These are phyloP conservation scores for Macrobrachium nipponense DNA, from an alignment of 1,140 invertebrate genomes.

Conservation along the genomic window DNA sequence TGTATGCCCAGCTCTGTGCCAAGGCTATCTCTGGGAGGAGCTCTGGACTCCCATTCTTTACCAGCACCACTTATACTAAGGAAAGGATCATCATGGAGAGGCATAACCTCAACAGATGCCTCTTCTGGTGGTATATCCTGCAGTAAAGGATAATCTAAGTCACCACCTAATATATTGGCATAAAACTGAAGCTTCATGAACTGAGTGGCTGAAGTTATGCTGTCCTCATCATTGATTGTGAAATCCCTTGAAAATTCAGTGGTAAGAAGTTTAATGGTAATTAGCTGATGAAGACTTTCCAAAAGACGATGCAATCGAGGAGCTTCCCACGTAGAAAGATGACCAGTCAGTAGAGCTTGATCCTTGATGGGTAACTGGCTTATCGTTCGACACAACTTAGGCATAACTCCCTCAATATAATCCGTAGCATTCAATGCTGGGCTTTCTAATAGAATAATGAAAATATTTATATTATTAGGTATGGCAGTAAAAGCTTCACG, in stretches of 20 bases:
- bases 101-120: constrained; percentile 30
- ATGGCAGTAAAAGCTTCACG: constrained; percentile 68
- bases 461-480: constrained; percentile 77
- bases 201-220: constrained; percentile 66
- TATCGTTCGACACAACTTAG: constrained; percentile 83
- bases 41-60: constrained; percentile 64
- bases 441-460: constrained; percentile 90
- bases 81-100: constrained; percentile 61
- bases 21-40: constrained; percentile 68
- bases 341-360: constrained; percentile 83
- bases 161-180: constrained; percentile 86
- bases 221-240: constrained; percentile 82
- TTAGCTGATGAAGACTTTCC: constrained; percentile 86
- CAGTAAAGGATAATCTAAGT: constrained; percentile 48
- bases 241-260: constrained; percentile 80
- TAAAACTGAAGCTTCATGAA: constrained; percentile 85
- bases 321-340: constrained; percentile 82
- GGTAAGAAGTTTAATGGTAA: constrained; percentile 82
- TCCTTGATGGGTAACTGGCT: constrained; percentile 79
- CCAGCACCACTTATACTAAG: constrained; percentile 65
- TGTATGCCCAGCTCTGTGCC: constrained; percentile 77
- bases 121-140: constrained; percentile 39
- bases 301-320: constrained; percentile 80
- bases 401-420: constrained; percentile 85
- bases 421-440: constrained; percentile 83